Base-by-base conservation (phyloP, 2,888 invertebrate genomes). In the Lacanobia wlatinum region DNA sequence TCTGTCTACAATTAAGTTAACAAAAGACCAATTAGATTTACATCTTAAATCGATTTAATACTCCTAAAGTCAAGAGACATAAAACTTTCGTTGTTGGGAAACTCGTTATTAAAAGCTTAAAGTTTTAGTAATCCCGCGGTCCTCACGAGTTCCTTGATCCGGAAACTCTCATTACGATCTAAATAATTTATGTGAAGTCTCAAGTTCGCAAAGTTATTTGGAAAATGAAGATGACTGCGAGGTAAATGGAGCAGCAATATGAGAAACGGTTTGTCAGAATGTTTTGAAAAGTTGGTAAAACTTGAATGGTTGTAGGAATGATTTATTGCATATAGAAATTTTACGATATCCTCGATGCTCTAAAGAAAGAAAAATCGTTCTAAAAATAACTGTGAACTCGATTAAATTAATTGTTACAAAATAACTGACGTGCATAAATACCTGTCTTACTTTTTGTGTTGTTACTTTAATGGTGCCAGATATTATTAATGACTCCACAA, bases 51-150 rank as follows among this genome's bases (percentile, higher is more conserved):
- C 83, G 72, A 72, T 83, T 84, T 83, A 83, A 74, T 68, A 70
- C 76, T 70, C 40, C 58, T 60, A 58, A 68, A 85, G 73, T 53
- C 71, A 67, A 78, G 73, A 71, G 78, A 80, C 81, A 75, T 71
- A 70, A 70, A 85, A 83, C 74, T 82, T 79, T 66, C 52, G 67
- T 75, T 69, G 55, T 83, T 73, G 48, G 61, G 38, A 68, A 85
- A 80, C 77, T 84, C 80, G 72, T 80, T 83, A 84, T 78, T 78
- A 78, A 78, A 83, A 83, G 85, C 73, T 78, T 76, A 72, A 83
- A 83, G 83, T 85, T 83, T 73, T 73, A 83, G 73, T 73, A 69
- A 82, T 63, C 40, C 70, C 66, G 64, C 56, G 58, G 68, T 60
- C 65, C 79, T 72, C 75, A 75, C 67, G 56, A 75, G 83, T 65